Conservation (phyloP, 2,797 vertebrate genomes). For the Carduelis carduelis region DNA sequence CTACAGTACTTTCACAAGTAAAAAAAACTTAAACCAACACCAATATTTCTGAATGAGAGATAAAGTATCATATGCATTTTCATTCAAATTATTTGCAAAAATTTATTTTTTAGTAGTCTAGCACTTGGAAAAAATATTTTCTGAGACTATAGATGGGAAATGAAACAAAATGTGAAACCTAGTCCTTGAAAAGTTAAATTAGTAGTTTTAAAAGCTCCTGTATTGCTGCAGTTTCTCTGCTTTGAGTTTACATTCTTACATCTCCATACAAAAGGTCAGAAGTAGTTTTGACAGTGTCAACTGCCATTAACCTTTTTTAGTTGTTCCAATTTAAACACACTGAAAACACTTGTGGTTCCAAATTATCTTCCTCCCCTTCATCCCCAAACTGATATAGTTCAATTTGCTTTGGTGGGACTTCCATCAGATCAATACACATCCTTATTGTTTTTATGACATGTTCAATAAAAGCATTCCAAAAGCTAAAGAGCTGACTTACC, state of each 20-base stretch:
- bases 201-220: not conserved
- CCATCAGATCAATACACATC: not conserved
- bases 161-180: not conserved
- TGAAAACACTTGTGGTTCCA: not conserved
- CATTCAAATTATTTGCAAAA: not conserved
- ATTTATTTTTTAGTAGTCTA: not conserved
- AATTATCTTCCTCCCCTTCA: not conserved
- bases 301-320: not conserved
- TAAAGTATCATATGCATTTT: not conserved
- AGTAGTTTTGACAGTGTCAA: not conserved
- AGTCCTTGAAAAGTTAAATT: not conserved
- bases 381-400: not conserved
- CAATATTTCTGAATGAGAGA: not conserved
- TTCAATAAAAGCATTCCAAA: not conserved
- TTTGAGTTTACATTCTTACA: not conserved
- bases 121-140: not conserved
- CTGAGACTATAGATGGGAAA: not conserved
- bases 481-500: conserved; percentile 74
- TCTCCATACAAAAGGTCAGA: not conserved
- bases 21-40: not conserved
- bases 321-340: not conserved
- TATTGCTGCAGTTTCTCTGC: not conserved
- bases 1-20: not conserved
- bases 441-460: not conserved
- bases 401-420: not conserved